A percentile compares a stretch with the other conserved stretches of the same genome.
Conservation (phyloP, 1,140 invertebrate species). For the Stenopsyche tienmushanensis region DNA sequence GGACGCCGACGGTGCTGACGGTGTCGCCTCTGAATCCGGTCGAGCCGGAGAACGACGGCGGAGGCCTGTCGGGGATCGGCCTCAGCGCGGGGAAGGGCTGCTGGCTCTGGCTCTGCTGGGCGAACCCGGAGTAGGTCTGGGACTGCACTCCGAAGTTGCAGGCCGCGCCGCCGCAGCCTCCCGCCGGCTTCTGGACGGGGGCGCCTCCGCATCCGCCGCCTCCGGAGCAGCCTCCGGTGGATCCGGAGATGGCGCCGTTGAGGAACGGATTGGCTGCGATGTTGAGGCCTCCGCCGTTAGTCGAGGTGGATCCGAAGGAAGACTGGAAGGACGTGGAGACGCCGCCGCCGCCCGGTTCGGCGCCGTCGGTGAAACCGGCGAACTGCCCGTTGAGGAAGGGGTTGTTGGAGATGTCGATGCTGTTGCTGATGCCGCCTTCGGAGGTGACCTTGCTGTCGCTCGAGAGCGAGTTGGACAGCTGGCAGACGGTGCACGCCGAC, state of each 20-base stretch:
- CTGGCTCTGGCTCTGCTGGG: background rate
- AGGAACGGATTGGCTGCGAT: constrained; percentile 43
- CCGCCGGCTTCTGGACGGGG: background rate
- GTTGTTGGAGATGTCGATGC: constrained; percentile 46
- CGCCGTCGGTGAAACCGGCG: constrained; percentile 40
- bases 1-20: constrained; percentile 43
- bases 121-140: background rate
- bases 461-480: constrained; percentile 10
- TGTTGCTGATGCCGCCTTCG: constrained; percentile 29
- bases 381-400: constrained; percentile 52
- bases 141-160: background rate
- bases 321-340: constrained; percentile 11
- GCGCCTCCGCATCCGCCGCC: constrained; percentile 4
- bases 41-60: constrained; percentile 18
- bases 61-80: constrained; percentile 23
- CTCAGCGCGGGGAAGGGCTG: background rate
- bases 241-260: constrained; percentile 39
- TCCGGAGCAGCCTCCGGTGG: constrained; percentile 23
- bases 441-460: constrained; percentile 1
- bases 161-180: background rate
- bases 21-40: constrained; percentile 44
- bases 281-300: constrained; percentile 21
- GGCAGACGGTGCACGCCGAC: constrained; percentile 28
- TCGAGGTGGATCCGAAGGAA: constrained; percentile 5
- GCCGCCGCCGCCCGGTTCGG: constrained; percentile 41